These are phyloP conservation scores for Phylloscopus trochilus DNA, from an alignment of 2,113 vertebrate species.

Conservation along the genomic window DNA sequence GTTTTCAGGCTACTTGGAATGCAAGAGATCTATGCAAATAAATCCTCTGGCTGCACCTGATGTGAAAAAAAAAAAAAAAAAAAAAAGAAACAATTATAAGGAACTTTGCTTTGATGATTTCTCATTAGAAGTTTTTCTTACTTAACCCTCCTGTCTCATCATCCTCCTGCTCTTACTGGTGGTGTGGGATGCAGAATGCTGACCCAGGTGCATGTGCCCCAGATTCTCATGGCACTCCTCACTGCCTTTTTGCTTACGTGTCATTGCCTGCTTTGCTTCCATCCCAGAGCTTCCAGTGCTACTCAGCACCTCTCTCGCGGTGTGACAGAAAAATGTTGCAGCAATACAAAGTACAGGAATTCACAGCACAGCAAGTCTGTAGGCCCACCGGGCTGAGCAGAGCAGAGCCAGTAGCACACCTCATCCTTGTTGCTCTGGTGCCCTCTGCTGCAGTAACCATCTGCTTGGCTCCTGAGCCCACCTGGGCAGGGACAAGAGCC, in stretches of 20 bases:
- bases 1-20: neutral
- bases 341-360: neutral
- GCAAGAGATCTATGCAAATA: neutral
- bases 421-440: constrained; percentile 26
- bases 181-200: neutral
- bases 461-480: neutral
- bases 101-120: neutral
- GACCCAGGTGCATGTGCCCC: neutral
- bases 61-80: neutral
- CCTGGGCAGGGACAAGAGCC: neutral
- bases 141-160: neutral
- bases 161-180: neutral
- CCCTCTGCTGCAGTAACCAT: constrained; percentile 64
- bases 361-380: neutral
- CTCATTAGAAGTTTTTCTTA: neutral
- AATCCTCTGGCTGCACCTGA: neutral
- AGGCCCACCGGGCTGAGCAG: neutral
- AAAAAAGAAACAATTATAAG: neutral
- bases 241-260: neutral
- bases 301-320: neutral
- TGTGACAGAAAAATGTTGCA: neutral
- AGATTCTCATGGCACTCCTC: neutral
- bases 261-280: neutral
- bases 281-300: neutral
- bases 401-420: neutral